Base-by-base conservation (phyloP, 2,888 invertebrate species). In the Congeria kusceri region DNA sequence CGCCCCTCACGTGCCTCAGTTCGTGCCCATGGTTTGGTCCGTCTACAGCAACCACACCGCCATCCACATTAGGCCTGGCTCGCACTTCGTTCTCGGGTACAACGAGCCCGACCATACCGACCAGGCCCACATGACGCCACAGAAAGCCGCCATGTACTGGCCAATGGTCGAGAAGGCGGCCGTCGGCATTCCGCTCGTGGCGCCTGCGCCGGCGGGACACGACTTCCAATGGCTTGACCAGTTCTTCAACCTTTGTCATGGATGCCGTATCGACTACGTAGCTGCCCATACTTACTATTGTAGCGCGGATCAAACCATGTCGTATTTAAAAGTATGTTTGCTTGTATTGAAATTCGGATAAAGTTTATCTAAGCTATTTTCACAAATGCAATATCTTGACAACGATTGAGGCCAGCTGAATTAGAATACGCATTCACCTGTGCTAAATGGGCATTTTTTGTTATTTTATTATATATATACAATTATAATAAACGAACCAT, bases 271-370 rank as follows among this genome's bases (percentile, higher is more conserved):
- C 13, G 79, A 79, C 32, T 63, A 71, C 29, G 56, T 79, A 9
- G 79, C 71, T 7, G 57, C 85, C 1, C 87, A 87, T 67, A 68
- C 56, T 32, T 79, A 75, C 57, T 59, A 13, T 7, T 79, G 79
- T 27, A 32, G 66, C 57, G 59, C 79, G 9, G 28, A 75, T 9
- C 20, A 39, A 27, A 57, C 62, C 0, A 79, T 79, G 79, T 15
- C 20, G 2, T 63, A 56, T 23, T 25, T 79, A 47, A 25, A 81
- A 9, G 32, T 32, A 32, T 32, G 32, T 32, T 32, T 32, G 32
- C 9, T 9, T 32, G 32, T 32, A 32, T 32, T 9, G 9, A 4
- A 32, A 32, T 7, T 7, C 32, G 9, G 9, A 32, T 9, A 32
- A 32, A 32, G 32, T 9, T 7, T 32, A 9, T 7, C 9, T 32